Evolutionary conservation across 2,888 invertebrate genomes (phyloP), one percentile per base, ranked within the genome.

Genomic region (Dermolepida albohirtum): DNA sequence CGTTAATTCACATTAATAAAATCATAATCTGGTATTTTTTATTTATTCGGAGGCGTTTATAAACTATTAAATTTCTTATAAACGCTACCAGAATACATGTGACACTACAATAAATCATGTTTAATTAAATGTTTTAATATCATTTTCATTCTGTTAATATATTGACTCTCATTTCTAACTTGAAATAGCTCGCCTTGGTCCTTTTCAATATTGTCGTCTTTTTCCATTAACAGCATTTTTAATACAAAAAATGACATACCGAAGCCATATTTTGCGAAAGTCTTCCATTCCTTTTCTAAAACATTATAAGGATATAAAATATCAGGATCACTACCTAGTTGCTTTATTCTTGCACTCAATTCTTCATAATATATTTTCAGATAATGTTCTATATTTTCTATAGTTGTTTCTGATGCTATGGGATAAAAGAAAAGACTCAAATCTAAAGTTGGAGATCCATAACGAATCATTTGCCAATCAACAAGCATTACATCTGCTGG

Each of bases 361-460:
- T 44, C 41, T 5, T 65, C 50, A n/a, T 68, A 44, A 34, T 65
- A 65, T 12, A 41, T 29, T 12, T 65, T 57, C 16, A 64, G 11
- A 10, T 52, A 59, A 10, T 29, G 5, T n/a, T 65, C 57, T 17
- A 54, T 47, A 16, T 65, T 57, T 22, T 57, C 65, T 16, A 68
- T 29, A n/a, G 44, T 64, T 1, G 39, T 17, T 40, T 64, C 64
- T 5, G 68, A 49, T 22, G 68, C 54, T 27, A 64, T 17, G 7
- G 57, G 8, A 39, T 68, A 68, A 44, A 68, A 68, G 39, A 68
- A 68, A 17, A 65, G 57, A 29, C 27, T 4, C 12, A 68, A 34
- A 43, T 68, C 68, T 52, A 65, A 40, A 29, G 64, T 50, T 5
- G 65, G 68, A 2, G 68, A 64, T 29, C 51, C 57, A 11, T 54